phyloP scores from a whole-genome alignment of 2,113 vertebrate genomes.

The Pardalotus punctatus region DNA sequence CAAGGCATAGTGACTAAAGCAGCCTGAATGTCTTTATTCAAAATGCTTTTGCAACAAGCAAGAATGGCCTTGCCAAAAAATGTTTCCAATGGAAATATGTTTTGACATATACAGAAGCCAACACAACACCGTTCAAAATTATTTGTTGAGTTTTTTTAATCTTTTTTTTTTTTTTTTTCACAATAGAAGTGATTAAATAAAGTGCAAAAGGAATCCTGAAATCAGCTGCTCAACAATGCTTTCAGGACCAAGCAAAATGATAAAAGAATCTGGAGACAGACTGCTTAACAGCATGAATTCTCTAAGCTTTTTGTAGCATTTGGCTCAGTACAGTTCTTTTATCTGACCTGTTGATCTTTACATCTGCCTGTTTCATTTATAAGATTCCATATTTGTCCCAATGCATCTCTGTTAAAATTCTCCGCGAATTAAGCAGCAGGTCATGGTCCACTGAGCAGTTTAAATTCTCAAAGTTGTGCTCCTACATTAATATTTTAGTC shows the following conservation, averaged over 20 bases:
- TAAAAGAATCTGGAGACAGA: neutral
- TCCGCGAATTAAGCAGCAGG: neutral
- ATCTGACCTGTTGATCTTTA: neutral
- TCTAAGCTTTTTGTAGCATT: neutral
- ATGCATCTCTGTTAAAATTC: neutral
- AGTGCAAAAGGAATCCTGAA: neutral
- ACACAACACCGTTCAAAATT: neutral
- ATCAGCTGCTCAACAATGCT: neutral
- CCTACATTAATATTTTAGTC: neutral
- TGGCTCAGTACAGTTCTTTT: neutral
- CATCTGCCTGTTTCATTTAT: neutral
- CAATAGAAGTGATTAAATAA: neutral
- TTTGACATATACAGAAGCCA: neutral
- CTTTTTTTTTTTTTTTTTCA: neutral
- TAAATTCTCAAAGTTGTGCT: neutral
- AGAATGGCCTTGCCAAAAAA: neutral
- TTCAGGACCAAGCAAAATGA: neutral
- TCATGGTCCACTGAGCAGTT: neutral
- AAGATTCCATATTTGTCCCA: neutral
- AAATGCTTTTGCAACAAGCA: neutral
- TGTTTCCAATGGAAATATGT: neutral
- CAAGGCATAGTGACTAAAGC: neutral
- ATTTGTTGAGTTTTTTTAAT: accelerated
- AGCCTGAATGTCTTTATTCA: neutral
- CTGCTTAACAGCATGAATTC: neutral